Evolutionary conservation across 2,888 invertebrate genomes (phyloP), one percentile per base, ranked within the genome.

Genomic region (Odontocerum albicorne): DNA sequence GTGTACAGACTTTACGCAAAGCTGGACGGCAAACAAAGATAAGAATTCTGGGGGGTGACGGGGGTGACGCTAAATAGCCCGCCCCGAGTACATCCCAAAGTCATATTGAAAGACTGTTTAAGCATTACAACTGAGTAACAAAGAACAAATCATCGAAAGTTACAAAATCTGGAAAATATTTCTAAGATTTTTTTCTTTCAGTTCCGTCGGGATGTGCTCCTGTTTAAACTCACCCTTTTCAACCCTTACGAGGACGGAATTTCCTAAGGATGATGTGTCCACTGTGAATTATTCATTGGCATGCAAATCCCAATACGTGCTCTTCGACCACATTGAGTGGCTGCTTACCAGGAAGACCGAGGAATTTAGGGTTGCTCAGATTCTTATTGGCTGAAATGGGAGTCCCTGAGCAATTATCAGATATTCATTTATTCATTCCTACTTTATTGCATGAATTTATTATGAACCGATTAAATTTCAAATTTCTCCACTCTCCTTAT

Each of bases 271-370:
- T 12, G 17, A 33, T 36, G 35, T 22, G 33, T 39, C 45, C 44
- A 42, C 16, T 22, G 10, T 52, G 44, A 49, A 53, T 49, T 43
- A 49, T 38, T 35, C 33, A 38, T 43, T 27, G 49, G 44, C 43
- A 49, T 53, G 53, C 32, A 57, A 38, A 55, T 55, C 35, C 43
- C 43, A 49, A 20, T 19, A 43, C 52, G 39, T 53, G 36, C 32
- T 22, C 38, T 38, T 49, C 20, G 35, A 42, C 54, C 49, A 31
- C 39, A 47, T 21, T 38, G 38, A 10, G 27, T 7, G 4, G 27
- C 10, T 27, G 6, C 6, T 10, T 7, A 27, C 4, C 4, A 7
- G 27, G 10, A 4, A 4, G 10, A 27, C 6, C 6, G 27, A 27
- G 27, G 10, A 10, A 10, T 27, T 27, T 27, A 7, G 4, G 27